Conservation (phyloP, 2,113 vertebrate species). For the Etheostoma cragini region DNA sequence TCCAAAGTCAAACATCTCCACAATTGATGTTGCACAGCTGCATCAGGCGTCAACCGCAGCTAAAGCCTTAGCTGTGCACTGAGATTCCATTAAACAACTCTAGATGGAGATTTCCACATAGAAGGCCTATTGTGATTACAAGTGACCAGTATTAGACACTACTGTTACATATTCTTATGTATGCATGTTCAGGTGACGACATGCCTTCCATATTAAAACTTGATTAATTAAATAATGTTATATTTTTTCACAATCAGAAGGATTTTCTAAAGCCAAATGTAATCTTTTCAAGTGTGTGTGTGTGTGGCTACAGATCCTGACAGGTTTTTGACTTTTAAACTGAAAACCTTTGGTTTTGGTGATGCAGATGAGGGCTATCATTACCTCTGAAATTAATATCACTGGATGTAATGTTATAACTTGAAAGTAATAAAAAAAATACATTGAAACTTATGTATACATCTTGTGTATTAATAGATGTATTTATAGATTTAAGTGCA, state of each 20-base stretch:
- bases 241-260: too few species aligned
- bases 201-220: too few species aligned
- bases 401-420: neutral
- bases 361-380: too few species aligned
- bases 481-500: neutral
- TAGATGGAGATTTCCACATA: neutral
- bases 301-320: neutral
- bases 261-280: too few species aligned
- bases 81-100: neutral
- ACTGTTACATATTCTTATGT: neutral
- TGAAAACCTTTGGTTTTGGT: neutral
- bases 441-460: neutral
- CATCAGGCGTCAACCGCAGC: neutral
- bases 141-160: neutral
- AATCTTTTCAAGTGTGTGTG: conserved; percentile 8
- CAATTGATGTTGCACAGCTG: too few species aligned
- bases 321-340: neutral
- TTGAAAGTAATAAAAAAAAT: neutral
- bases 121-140: neutral
- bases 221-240: too few species aligned
- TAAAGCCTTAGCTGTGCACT: neutral
- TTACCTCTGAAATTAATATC: too few species aligned
- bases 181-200: too few species aligned
- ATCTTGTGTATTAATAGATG: too few species aligned
- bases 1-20: neutral